A percentile compares a stretch with the other conserved stretches of the same genome.
Evolutionary conservation across 2,797 vertebrate genomes (phyloP).

Genomic region (Lindbergichthys nudifrons): DNA sequence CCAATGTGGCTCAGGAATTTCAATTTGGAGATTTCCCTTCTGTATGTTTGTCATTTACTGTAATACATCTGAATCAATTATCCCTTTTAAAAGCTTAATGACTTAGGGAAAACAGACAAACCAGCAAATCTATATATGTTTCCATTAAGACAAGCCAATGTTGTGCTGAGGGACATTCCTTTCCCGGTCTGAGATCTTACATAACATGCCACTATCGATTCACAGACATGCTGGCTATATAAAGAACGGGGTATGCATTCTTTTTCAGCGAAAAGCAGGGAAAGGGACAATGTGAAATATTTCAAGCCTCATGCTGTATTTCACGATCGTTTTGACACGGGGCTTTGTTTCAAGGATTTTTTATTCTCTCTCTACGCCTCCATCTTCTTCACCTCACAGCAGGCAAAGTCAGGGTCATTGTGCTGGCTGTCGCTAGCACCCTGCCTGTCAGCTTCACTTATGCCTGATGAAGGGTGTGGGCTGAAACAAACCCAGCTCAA

Average conservation of each 20-base stretch:
- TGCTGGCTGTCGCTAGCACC: slow-evolving; percentile 44
- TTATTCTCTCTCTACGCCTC: slow-evolving; percentile 16
- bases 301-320: slow-evolving; percentile 13
- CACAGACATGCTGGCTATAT: slow-evolving; percentile 34
- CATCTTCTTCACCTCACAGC: slow-evolving; percentile 27
- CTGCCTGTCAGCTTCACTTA: slow-evolving; percentile 64
- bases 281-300: slow-evolving; percentile 26
- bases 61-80: slow-evolving; percentile 27
- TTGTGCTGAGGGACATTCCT: slow-evolving; percentile 34
- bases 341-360: slow-evolving; percentile 10
- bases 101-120: slow-evolving; percentile 30
- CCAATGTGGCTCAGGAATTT: slow-evolving; percentile 2
- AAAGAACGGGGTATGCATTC: slow-evolving; percentile 21
- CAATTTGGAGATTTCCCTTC: slow-evolving; percentile 1
- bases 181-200: slow-evolving; percentile 30
- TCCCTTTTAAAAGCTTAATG: slow-evolving; percentile 16
- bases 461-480: slow-evolving; percentile 33
- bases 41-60: not conserved
- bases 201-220: slow-evolving; percentile 53
- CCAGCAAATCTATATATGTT: slow-evolving; percentile 17
- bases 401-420: slow-evolving; percentile 30
- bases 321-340: slow-evolving; percentile 1
- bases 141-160: slow-evolving; percentile 25
- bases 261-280: slow-evolving; percentile 4
- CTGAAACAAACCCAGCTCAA: slow-evolving; percentile 48